Conservation (phyloP, 2,797 vertebrate genomes). For the Sparidentex hasta region DNA sequence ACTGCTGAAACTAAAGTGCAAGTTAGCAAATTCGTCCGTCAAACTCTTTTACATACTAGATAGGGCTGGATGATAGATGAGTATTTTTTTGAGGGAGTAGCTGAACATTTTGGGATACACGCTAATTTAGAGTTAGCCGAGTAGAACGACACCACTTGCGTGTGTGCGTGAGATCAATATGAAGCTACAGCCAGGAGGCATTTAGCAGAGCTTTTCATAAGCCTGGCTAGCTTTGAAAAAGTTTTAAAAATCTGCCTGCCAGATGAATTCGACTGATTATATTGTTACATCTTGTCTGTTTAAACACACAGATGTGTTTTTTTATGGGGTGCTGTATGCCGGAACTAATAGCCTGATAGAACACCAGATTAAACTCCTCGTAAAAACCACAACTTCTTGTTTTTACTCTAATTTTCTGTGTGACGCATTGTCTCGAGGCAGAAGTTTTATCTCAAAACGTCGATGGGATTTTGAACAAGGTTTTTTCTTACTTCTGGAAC, state of each 20-base stretch:
- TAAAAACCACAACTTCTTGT: background rate
- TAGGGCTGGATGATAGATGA: conserved; percentile 44
- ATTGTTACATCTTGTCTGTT: background rate
- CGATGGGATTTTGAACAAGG: too few relatives aligned
- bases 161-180: background rate
- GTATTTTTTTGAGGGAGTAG: background rate
- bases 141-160: background rate
- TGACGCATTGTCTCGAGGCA: too few relatives aligned
- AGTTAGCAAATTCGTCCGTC: conserved; percentile 25
- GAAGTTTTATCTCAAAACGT: too few relatives aligned
- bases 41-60: background rate
- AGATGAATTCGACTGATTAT: too few relatives aligned
- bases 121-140: background rate
- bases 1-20: conserved; percentile 37
- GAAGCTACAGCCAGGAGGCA: background rate
- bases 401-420: background rate
- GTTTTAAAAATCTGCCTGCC: background rate
- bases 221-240: background rate
- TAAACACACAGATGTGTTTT: background rate
- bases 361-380: background rate
- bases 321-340: background rate
- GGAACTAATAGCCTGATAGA: background rate
- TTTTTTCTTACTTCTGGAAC: too few relatives aligned
- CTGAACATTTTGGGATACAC: background rate
- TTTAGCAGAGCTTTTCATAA: background rate